Conservation (phyloP, 2,113 vertebrate species). For the Prinia subflava region DNA sequence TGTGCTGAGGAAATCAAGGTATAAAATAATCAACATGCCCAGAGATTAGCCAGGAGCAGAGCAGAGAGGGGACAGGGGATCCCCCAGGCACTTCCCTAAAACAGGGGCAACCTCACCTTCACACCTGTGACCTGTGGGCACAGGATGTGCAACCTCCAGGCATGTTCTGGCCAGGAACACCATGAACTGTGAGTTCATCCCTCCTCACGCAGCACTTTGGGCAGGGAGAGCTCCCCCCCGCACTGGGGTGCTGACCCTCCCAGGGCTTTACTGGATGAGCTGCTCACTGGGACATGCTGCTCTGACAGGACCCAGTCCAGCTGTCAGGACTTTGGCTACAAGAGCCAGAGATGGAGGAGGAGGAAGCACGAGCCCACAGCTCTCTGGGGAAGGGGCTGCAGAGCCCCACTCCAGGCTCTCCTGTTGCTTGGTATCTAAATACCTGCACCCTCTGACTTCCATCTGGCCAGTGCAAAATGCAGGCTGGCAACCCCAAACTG, state of each 20-base stretch:
- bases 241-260: background rate
- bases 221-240: background rate
- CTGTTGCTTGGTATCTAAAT: background rate
- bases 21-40: background rate
- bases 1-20: background rate
- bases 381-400: background rate
- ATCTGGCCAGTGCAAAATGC: background rate
- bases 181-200: fast-evolving
- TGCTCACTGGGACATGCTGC: background rate
- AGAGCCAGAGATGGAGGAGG: background rate
- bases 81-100: background rate
- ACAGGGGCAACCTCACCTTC: background rate
- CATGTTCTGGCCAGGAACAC: background rate
- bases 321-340: background rate
- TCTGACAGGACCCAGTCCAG: background rate
- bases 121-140: fast-evolving
- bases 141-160: background rate
- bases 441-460: background rate
- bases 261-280: background rate
- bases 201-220: background rate
- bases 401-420: background rate
- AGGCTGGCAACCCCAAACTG: background rate
- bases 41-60: background rate
- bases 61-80: background rate
- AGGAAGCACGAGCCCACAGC: fast-evolving